Evolutionary conservation across 2,797 vertebrate species (phyloP).

Genomic region (Propithecus perrieri): DNA sequence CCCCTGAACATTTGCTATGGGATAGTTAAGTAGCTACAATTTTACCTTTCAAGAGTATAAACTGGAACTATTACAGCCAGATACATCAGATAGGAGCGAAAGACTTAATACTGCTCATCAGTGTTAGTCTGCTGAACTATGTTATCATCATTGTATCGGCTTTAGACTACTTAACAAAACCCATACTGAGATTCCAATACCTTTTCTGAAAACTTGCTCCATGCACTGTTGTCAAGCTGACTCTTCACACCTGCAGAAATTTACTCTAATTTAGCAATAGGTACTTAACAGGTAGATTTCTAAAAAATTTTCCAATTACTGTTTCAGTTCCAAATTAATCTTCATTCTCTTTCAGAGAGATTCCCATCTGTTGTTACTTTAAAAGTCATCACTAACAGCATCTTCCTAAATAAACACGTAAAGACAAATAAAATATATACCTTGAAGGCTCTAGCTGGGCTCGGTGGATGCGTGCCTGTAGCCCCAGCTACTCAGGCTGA

Average conservation of each 20-base stretch:
- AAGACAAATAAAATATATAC: background rate
- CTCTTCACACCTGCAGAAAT: conserved; percentile 32
- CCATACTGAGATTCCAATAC: background rate
- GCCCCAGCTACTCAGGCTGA: background rate
- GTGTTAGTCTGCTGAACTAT: conserved; percentile 92
- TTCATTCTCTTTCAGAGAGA: conserved; percentile 96
- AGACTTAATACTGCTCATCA: conserved; percentile 87
- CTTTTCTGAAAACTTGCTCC: background rate
- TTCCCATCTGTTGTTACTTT: conserved; percentile 91
- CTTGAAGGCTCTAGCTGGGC: background rate
- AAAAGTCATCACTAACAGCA: conserved; percentile 93
- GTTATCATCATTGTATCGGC: conserved; percentile 88
- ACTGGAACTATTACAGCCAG: conserved; percentile 37
- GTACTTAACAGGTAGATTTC: rapidly evolving
- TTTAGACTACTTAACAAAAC: background rate
- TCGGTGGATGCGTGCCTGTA: background rate
- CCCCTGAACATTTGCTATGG: background rate
- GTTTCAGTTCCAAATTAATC: conserved; percentile 90
- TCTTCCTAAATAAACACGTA: background rate
- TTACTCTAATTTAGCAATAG: background rate
- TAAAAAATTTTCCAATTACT: conserved; percentile 66
- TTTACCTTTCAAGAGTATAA: background rate
- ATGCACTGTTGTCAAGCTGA: background rate
- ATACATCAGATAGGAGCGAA: conserved; percentile 94
- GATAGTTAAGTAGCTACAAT: background rate